Evolutionary conservation across 2,888 invertebrate genomes (phyloP).

Genomic region (Drosophila paramelanica): DNA sequence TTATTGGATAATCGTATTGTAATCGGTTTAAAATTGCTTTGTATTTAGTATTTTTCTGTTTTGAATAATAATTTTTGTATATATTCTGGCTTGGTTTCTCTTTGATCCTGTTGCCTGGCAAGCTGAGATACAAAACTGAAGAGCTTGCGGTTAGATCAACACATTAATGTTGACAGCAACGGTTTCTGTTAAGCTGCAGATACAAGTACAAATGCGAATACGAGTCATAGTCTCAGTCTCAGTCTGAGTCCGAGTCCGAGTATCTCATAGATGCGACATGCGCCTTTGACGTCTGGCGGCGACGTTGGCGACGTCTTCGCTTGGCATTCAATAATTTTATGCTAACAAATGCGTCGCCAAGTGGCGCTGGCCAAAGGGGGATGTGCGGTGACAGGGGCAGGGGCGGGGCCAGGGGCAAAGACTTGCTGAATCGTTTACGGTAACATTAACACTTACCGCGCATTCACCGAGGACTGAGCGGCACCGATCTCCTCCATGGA

Average conservation of each 20-base stretch:
- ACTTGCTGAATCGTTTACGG: constrained; percentile 68
- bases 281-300: constrained; percentile 76
- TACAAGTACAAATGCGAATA: constrained; percentile 23
- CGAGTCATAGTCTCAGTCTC: constrained; percentile 11
- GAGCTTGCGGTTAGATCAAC: constrained; percentile 46
- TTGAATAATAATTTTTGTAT: too few species aligned
- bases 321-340: constrained; percentile 84
- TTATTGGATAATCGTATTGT: too few species aligned
- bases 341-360: constrained; percentile 84
- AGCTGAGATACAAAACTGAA: constrained; percentile 19
- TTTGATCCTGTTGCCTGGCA: constrained; percentile 1
- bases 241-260: constrained; percentile 43
- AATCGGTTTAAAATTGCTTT: too few species aligned
- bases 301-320: constrained; percentile 64
- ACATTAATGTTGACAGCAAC: constrained; percentile 61
- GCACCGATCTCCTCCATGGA: constrained; percentile 94
- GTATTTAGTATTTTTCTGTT: too few species aligned
- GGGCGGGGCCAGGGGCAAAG: constrained; percentile 13
- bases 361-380: constrained; percentile 64
- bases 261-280: constrained; percentile 73
- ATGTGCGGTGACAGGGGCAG: constrained; percentile 2
- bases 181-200: constrained; percentile 57
- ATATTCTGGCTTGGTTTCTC: too few species aligned
- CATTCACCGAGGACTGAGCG: constrained; percentile 92
- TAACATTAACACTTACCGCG: constrained; percentile 90